Evolutionary conservation across 2,113 vertebrate species (phyloP).

Genomic region (Chloroceryle aenea): DNA sequence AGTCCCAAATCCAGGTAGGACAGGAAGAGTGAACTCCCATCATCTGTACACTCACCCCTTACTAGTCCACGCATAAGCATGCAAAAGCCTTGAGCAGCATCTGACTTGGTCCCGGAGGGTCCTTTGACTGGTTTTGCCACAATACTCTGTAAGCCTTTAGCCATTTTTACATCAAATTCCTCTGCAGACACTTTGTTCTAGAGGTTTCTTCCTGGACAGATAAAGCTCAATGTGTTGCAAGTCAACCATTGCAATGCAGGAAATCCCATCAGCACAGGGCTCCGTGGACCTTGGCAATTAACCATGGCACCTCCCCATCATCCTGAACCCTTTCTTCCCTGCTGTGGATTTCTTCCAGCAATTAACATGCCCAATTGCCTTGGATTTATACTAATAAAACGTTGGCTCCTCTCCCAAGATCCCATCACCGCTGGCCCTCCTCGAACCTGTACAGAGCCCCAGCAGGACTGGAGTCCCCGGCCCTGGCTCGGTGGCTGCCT

Average conservation of each 20-base stretch:
- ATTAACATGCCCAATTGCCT: constrained; percentile 17
- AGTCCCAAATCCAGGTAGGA: not conserved
- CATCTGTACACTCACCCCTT: not conserved
- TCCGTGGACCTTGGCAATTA: not conserved
- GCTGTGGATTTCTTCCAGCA: not conserved
- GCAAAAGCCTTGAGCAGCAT: not conserved
- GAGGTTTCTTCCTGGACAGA: not conserved
- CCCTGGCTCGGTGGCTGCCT: not conserved
- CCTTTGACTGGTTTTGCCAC: not conserved
- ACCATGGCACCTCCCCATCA: not conserved
- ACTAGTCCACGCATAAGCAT: not conserved
- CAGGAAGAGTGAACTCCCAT: not conserved
- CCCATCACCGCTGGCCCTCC: accelerated
- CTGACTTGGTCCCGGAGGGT: not conserved
- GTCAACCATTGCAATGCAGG: not conserved
- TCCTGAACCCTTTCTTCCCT: not conserved
- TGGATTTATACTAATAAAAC: not conserved
- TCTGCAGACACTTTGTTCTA: not conserved
- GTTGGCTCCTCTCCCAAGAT: not conserved
- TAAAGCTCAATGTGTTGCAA: not conserved
- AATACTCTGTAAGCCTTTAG: not conserved
- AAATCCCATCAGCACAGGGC: not conserved
- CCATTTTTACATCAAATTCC: not conserved
- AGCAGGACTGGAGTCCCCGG: not conserved
- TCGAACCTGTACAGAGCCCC: not conserved